Evolutionary conservation across 30 jellyfish, hydroid and myxozoan genomes (phyloP).

Genomic region (Pseudorhiza aurosa): DNA sequence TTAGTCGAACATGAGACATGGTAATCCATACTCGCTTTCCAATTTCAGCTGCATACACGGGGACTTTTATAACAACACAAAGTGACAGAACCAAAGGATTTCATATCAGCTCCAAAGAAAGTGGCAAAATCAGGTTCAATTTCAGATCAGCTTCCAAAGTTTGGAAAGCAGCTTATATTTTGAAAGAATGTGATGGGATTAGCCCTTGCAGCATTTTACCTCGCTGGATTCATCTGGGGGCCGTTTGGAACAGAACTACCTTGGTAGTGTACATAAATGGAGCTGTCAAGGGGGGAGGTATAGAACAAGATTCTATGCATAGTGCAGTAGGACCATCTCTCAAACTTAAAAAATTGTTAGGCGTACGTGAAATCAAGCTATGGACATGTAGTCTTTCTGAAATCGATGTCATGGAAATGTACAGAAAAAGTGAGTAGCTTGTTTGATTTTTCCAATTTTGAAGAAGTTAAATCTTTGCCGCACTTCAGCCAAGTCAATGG

Average conservation of each 20-base stretch:
- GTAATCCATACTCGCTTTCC: too few relatives aligned
- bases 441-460: too few relatives aligned
- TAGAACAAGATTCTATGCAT: too few relatives aligned
- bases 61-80: too few relatives aligned
- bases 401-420: neutral
- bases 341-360: too few relatives aligned
- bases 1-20: too few relatives aligned
- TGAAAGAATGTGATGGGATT: constrained; percentile 17
- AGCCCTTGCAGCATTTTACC: neutral
- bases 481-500: too few relatives aligned
- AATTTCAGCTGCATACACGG: too few relatives aligned
- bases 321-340: too few relatives aligned
- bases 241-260: constrained; percentile 12
- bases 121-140: neutral
- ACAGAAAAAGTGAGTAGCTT: constrained; percentile 10
- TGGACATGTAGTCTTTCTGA: constrained; percentile 15
- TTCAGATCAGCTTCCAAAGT: neutral
- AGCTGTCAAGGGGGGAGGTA: neutral
- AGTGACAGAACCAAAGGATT: neutral
- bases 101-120: neutral
- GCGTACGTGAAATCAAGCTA: constrained; percentile 11
- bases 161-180: constrained; percentile 2
- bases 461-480: too few relatives aligned
- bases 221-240: constrained; percentile 29
- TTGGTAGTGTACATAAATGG: constrained; percentile 15